Evolutionary conservation across 2,113 vertebrate genomes (phyloP).

Genomic region (Chroicocephalus ridibundus): DNA sequence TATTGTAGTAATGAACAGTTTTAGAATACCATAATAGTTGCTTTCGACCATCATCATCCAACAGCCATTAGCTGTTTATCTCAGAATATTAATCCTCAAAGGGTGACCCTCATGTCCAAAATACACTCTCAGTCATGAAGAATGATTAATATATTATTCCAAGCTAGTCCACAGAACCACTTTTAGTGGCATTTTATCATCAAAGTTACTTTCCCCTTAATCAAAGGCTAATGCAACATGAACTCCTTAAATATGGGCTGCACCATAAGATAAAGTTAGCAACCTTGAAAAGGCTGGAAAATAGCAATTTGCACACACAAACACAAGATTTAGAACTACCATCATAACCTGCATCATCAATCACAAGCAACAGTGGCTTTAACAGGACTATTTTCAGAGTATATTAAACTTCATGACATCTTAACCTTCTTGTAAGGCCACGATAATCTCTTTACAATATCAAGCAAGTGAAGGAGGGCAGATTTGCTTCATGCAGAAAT

Average conservation of each 20-base stretch:
- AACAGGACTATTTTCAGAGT: slow-evolving; percentile 18
- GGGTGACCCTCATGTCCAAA: neutral
- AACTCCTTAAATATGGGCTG: slow-evolving; percentile 19
- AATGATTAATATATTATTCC: neutral
- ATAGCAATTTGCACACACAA: slow-evolving; percentile 48
- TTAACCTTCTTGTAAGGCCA: slow-evolving; percentile 56
- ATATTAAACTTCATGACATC: slow-evolving; percentile 46
- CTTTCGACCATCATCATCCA: neutral
- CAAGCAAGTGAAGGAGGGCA: slow-evolving; percentile 18
- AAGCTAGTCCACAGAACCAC: neutral
- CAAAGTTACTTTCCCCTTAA: slow-evolving; percentile 41
- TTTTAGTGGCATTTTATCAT: slow-evolving; percentile 31
- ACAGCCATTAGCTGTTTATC: neutral
- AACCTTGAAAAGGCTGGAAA: slow-evolving; percentile 42
- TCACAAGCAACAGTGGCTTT: neutral
- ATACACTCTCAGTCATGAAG: neutral
- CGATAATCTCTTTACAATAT: neutral
- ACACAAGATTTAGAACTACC: slow-evolving; percentile 31
- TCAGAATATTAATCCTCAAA: slow-evolving; percentile 7
- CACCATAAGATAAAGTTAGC: slow-evolving; percentile 11
- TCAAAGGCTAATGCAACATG: slow-evolving; percentile 51
- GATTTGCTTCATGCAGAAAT: neutral
- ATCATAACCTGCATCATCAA: slow-evolving; percentile 46
- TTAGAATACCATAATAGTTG: neutral
- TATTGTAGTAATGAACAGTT: neutral